These are phyloP conservation scores for Phenacoccus solenopsis DNA, from an alignment of 1,140 invertebrate genomes.

Conservation along the genomic window DNA sequence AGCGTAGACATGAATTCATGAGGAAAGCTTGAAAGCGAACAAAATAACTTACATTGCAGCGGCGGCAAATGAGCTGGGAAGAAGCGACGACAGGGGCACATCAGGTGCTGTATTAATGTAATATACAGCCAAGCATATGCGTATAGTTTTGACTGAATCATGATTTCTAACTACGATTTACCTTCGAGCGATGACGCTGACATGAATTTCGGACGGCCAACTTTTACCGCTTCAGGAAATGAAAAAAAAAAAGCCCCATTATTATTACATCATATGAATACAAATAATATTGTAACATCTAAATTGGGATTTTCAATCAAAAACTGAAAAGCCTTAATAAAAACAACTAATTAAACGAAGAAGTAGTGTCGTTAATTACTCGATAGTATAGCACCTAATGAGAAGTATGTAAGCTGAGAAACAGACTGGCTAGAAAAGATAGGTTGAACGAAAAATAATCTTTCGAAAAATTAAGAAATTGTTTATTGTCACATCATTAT, in stretches of 20 bases:
- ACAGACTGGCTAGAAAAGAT: too few relatives aligned
- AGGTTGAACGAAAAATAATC: too few relatives aligned
- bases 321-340: too few relatives aligned
- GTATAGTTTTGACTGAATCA: slow-evolving; percentile 12
- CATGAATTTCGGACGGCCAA: slow-evolving; percentile 14
- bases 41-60: slow-evolving; percentile 16
- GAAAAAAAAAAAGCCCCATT: not conserved
- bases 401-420: too few relatives aligned
- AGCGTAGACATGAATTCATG: not conserved
- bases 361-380: too few relatives aligned
- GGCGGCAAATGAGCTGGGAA: slow-evolving; percentile 15
- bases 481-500: too few relatives aligned
- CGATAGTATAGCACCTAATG: too few relatives aligned
- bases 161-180: slow-evolving; percentile 17
- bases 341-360: too few relatives aligned
- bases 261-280: too few relatives aligned
- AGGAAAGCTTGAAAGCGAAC: slow-evolving; percentile 8
- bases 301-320: too few relatives aligned
- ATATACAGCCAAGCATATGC: slow-evolving; percentile 17
- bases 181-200: slow-evolving; percentile 11
- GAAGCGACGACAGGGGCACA: slow-evolving; percentile 15
- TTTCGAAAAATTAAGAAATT: too few relatives aligned
- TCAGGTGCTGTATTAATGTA: slow-evolving; percentile 14
- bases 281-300: too few relatives aligned
- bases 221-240: slow-evolving; percentile 7